Conservation (phyloP, 2,888 invertebrate species). For the Troilus luridus region DNA sequence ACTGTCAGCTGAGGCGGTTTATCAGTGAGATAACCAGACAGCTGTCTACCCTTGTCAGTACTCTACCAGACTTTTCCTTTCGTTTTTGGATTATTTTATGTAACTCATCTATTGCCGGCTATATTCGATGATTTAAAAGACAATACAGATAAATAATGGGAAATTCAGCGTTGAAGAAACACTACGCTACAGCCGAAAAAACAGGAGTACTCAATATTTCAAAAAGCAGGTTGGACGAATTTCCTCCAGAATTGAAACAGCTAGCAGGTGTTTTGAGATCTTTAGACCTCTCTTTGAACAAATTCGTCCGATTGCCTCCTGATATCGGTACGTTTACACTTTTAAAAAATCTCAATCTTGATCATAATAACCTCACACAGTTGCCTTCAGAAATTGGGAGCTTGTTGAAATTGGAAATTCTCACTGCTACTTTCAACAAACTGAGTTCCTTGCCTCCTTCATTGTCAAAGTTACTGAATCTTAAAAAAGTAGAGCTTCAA, state of each 20-base stretch:
- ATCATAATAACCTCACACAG: slow-evolving; percentile 71
- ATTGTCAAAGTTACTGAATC: slow-evolving; percentile 76
- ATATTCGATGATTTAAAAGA: slow-evolving; percentile 21
- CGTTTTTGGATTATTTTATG: neutral
- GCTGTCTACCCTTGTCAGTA: neutral
- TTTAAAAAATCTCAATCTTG: slow-evolving; percentile 78
- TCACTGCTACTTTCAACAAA: slow-evolving; percentile 85
- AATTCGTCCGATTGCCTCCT: slow-evolving; percentile 75
- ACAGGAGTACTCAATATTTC: slow-evolving; percentile 94
- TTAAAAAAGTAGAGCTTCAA: slow-evolving; percentile 83
- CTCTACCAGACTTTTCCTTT: neutral
- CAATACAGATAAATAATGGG: slow-evolving; percentile 77
- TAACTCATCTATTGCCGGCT: neutral
- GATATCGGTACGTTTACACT: slow-evolving; percentile 77
- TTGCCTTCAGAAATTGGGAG: slow-evolving; percentile 84
- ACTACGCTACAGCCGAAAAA: slow-evolving; percentile 94
- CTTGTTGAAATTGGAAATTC: slow-evolving; percentile 71
- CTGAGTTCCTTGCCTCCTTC: slow-evolving; percentile 79
- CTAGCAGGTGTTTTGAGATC: slow-evolving; percentile 83
- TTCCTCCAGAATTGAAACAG: slow-evolving; percentile 78
- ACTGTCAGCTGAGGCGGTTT: slow-evolving; percentile 52
- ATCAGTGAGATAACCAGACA: slow-evolving; percentile 36
- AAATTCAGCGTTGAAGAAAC: slow-evolving; percentile 90
- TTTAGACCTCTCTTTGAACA: slow-evolving; percentile 93
- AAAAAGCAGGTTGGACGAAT: slow-evolving; percentile 84